Percentiles rank a stretch among this genome's conserved stretches.
These are phyloP conservation scores for Trichoplusia ni DNA, from an alignment of 1,140 invertebrate species.

Conservation along the genomic window DNA sequence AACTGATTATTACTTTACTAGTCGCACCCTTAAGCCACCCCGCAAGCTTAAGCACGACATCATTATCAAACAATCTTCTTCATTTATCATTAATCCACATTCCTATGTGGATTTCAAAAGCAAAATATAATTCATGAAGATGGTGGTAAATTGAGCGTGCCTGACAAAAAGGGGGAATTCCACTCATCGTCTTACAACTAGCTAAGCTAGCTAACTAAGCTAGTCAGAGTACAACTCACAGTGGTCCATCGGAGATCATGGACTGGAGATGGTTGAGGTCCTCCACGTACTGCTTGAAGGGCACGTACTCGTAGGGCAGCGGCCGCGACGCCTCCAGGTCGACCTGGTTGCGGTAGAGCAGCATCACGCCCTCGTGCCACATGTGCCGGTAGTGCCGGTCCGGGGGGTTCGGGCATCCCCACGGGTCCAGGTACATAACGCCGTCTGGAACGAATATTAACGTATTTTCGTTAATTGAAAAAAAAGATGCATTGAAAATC, in stretches of 20 bases:
- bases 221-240: slow-evolving; percentile 83
- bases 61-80: too few relatives aligned
- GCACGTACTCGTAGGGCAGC: slow-evolving; percentile 87
- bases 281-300: slow-evolving; percentile 87
- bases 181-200: neutral
- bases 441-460: slow-evolving; percentile 89
- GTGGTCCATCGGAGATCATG: slow-evolving; percentile 96
- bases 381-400: slow-evolving; percentile 86
- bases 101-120: too few relatives aligned
- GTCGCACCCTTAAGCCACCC: too few relatives aligned
- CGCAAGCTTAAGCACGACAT: too few relatives aligned
- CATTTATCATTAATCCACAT: too few relatives aligned
- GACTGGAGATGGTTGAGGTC: slow-evolving; percentile 92
- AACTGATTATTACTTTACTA: too few relatives aligned
- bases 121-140: too few relatives aligned
- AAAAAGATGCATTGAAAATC: neutral
- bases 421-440: slow-evolving; percentile 86
- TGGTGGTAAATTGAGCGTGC: too few relatives aligned
- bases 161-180: too few relatives aligned
- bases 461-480: neutral
- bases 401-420: slow-evolving; percentile 88
- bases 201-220: neutral
- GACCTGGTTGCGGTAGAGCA: slow-evolving; percentile 88
- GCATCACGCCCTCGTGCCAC: slow-evolving; percentile 90
- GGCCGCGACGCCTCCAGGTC: slow-evolving; percentile 80